Conservation (phyloP, 1,140 invertebrate genomes). For the Archivesica marissinica region DNA sequence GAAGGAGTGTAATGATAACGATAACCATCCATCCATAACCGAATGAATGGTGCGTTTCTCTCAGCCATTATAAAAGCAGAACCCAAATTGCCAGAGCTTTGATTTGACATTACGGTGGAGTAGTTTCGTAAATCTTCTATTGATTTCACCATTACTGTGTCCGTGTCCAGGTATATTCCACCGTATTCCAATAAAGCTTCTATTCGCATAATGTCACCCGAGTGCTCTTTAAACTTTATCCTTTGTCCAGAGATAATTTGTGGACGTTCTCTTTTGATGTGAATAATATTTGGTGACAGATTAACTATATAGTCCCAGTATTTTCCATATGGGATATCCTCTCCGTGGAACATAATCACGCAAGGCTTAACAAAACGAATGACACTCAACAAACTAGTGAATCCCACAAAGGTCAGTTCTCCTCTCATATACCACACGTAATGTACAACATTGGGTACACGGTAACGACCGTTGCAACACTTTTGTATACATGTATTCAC, state of each 20-base stretch:
- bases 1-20: neutral
- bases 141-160: neutral
- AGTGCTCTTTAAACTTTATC: neutral
- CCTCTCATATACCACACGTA: constrained; percentile 24
- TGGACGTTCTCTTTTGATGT: neutral
- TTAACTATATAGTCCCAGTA: constrained; percentile 28
- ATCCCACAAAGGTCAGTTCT: constrained; percentile 22
- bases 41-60: constrained; percentile 16
- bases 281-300: constrained; percentile 34
- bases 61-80: constrained; percentile 36
- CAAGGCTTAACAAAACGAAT: constrained; percentile 27
- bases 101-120: neutral
- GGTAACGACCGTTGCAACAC: neutral
- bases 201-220: constrained; percentile 43
- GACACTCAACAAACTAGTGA: constrained; percentile 49
- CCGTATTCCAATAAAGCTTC: constrained; percentile 25
- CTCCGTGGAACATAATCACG: constrained; percentile 32
- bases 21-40: constrained; percentile 6
- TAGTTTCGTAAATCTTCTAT: neutral
- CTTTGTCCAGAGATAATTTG: neutral
- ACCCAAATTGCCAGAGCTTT: neutral
- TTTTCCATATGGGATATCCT: neutral
- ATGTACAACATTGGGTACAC: constrained; percentile 45
- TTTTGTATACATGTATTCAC: neutral
- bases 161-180: constrained; percentile 29